Evolutionary conservation across 1,140 invertebrate species (phyloP), one percentile per base, ranked within the genome.

Genomic region (Zaprionus kolodkinae): DNA sequence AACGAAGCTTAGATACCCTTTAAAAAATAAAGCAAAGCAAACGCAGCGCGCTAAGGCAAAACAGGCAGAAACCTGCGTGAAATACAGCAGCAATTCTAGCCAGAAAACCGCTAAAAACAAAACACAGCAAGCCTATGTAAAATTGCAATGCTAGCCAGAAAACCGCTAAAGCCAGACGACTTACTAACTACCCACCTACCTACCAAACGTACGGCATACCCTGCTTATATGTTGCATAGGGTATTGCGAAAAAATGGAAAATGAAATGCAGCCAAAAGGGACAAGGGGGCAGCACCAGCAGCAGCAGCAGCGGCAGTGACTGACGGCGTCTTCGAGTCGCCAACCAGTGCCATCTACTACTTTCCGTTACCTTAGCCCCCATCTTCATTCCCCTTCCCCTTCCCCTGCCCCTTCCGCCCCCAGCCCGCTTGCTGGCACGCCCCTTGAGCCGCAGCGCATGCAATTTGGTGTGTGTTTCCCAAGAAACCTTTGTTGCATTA

Each of bases 401-500:
- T 11, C 17, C 27, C n/a, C 15, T 13, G 27, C 5, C 3, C n/a
- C n/a, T n/a, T n/a, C n/a, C n/a, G n/a, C n/a, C 48, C 33, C 17
- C 48, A 9, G 6, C 11, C 11, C 7, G n/a, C 15, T 56, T 21
- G 35, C 15, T 27, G 17, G 27, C 30, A 15, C 33, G 7, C n/a
- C 27, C 12, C 13, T 54, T 40, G 62, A 56, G 50, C 67, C 61
- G 56, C 84, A 69, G 80, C 75, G 77, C 81, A 83, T 87, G 84
- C 84, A 87, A 88, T 88, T 87, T 87, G 84, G 84, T 80, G 80
- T 88, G 83, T 87, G 84, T 87, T 87, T 87, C 84, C 84, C 84
- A 87, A 87, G 84, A 87, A 87, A 87, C 84, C 84, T 87, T 87
- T 87, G 84, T 87, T 87, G 84, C 84, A 87, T 87, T 87, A 87